These are phyloP conservation scores for Tetranychus cinnabarinus DNA, from an alignment of 1,140 invertebrate species.

Conservation along the genomic window DNA sequence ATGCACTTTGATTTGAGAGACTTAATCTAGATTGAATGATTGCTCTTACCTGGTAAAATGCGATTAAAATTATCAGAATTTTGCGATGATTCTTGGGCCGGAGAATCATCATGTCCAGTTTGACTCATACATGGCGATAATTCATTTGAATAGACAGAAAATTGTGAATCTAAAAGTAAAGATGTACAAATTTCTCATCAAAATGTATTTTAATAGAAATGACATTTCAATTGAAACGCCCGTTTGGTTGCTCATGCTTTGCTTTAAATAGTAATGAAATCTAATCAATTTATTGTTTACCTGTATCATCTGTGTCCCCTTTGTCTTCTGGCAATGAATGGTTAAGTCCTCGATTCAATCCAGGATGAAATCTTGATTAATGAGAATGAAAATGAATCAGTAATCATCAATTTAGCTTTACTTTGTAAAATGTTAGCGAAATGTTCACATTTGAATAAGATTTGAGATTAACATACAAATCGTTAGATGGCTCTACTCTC, in stretches of 20 bases:
- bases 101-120: neutral
- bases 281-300: slow-evolving; percentile 3
- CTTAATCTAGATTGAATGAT: neutral
- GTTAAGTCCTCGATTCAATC: neutral
- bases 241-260: neutral
- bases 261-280: neutral
- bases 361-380: no score
- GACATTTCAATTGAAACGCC: no score
- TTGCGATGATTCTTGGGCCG: neutral
- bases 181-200: no score
- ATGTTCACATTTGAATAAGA: no score
- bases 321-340: slow-evolving; percentile 25
- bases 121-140: slow-evolving; percentile 12
- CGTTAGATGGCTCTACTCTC: no score
- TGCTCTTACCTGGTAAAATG: slow-evolving; percentile 4
- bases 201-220: no score
- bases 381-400: no score
- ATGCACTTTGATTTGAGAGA: neutral
- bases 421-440: no score
- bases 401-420: no score
- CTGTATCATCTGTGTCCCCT: slow-evolving; percentile 33
- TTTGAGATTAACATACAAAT: no score
- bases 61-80: slow-evolving; percentile 3
- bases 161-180: slow-evolving; percentile 14
- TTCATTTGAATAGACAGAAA: slow-evolving; percentile 14